Percentiles rank a stretch among this genome's conserved stretches.
phyloP scores from a whole-genome alignment of 2,797 vertebrate genomes.

The Typhlichthys subterraneus region DNA sequence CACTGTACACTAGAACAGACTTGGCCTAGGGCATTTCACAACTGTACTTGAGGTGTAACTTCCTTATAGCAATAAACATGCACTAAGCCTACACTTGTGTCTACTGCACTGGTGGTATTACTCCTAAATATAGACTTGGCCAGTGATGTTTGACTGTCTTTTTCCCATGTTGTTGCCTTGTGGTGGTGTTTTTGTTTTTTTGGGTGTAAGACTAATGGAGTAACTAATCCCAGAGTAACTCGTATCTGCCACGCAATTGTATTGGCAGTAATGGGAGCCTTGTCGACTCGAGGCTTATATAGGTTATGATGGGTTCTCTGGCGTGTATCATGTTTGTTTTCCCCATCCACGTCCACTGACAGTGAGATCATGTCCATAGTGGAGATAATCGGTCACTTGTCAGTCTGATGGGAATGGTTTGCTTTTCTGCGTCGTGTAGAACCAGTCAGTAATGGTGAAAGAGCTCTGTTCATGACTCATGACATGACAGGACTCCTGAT shows the following conservation, averaged over 20 bases:
- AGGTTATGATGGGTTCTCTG: conserved; percentile 1
- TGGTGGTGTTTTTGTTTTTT: neutral
- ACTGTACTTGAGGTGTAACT: neutral
- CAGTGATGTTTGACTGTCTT: neutral
- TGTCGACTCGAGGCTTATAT: neutral
- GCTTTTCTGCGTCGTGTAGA: conserved; percentile 1
- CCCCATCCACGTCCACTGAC: neutral
- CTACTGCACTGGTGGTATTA: neutral
- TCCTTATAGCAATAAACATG: neutral
- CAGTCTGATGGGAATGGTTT: conserved; percentile 3
- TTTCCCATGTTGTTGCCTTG: neutral
- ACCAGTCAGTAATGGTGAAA: conserved; percentile 18
- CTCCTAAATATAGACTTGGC: conserved; percentile 1
- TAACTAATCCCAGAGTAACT: neutral
- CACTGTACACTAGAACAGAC: neutral
- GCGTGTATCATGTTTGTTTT: neutral
- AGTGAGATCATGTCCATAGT: conserved; percentile 4
- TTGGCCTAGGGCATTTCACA: neutral
- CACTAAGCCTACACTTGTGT: conserved; percentile 18
- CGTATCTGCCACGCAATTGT: conserved; percentile 6
- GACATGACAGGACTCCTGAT: conserved; percentile 5
- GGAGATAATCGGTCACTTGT: neutral
- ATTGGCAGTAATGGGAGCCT: conserved; percentile 26
- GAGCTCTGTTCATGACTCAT: neutral
- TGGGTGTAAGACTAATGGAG: neutral